Conservation (phyloP, 2,797 vertebrate genomes). For the Carcharodon carcharias region DNA sequence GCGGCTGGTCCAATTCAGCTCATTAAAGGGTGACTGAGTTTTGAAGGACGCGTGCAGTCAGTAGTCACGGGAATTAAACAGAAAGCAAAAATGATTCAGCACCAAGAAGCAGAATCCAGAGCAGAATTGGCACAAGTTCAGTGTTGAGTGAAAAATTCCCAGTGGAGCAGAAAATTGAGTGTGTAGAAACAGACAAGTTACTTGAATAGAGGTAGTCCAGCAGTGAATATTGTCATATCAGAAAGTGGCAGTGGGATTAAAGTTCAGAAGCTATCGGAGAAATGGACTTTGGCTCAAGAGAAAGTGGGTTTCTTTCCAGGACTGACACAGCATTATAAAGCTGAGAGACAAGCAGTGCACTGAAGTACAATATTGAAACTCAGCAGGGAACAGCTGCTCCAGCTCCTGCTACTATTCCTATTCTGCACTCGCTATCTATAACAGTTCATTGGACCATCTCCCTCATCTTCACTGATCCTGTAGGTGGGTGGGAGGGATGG, state of each 20-base stretch:
- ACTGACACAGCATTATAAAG: neutral
- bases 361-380: neutral
- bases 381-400: neutral
- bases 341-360: neutral
- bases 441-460: neutral
- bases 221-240: neutral
- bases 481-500: neutral
- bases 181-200: neutral
- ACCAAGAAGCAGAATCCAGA: neutral
- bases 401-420: neutral
- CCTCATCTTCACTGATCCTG: neutral
- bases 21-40: neutral
- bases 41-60: neutral
- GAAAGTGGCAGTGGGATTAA: neutral
- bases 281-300: neutral
- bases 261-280: neutral
- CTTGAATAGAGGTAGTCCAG: neutral
- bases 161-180: conserved; percentile 2
- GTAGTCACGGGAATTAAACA: neutral
- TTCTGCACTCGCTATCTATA: neutral
- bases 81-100: neutral
- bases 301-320: neutral
- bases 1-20: neutral
- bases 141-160: neutral
- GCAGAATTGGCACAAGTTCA: neutral